These are phyloP conservation scores for Pagrus major DNA, from an alignment of 2,113 vertebrate genomes.

Conservation along the genomic window DNA sequence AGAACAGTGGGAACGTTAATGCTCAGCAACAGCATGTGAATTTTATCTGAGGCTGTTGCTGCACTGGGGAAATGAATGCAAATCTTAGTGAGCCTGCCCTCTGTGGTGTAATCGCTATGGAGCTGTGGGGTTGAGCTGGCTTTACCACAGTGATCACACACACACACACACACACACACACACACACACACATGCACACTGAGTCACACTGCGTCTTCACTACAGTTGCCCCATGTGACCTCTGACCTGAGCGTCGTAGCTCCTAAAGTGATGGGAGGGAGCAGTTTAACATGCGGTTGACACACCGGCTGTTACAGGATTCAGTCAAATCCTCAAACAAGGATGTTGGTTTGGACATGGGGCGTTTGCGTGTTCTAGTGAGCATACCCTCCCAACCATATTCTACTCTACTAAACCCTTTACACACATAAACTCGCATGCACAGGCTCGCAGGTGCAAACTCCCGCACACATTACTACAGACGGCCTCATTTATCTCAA, in stretches of 20 bases:
- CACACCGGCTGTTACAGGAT: conserved; percentile 23
- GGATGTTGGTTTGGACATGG: conserved; percentile 45
- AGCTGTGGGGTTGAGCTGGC: conserved; percentile 38
- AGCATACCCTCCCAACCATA: not conserved
- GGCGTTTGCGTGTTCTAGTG: conserved; percentile 19
- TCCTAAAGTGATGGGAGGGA: conserved; percentile 4
- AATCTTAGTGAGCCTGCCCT: conserved; percentile 52
- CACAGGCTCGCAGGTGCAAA: not conserved
- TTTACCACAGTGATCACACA: conserved; percentile 34
- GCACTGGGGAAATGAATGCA: conserved; percentile 68
- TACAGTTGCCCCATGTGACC: conserved; percentile 42
- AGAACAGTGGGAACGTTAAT: conserved; percentile 39
- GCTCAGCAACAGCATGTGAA: conserved; percentile 55
- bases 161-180: not conserved
- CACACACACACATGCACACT: not conserved
- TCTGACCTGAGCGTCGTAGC: conserved; percentile 54
- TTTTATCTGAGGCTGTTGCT: conserved; percentile 56
- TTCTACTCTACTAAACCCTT: conserved; percentile 26
- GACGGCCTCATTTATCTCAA: conserved; percentile 23
- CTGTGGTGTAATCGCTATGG: conserved; percentile 38
- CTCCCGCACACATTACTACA: conserved; percentile 10
- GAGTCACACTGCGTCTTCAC: conserved; percentile 37
- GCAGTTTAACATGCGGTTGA: conserved; percentile 3
- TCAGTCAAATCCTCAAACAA: conserved; percentile 54
- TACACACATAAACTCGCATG: not conserved